Percentiles rank a stretch among this genome's conserved stretches.
Conservation (phyloP, 2,797 vertebrate genomes). For the Rhinoraja longicauda region DNA sequence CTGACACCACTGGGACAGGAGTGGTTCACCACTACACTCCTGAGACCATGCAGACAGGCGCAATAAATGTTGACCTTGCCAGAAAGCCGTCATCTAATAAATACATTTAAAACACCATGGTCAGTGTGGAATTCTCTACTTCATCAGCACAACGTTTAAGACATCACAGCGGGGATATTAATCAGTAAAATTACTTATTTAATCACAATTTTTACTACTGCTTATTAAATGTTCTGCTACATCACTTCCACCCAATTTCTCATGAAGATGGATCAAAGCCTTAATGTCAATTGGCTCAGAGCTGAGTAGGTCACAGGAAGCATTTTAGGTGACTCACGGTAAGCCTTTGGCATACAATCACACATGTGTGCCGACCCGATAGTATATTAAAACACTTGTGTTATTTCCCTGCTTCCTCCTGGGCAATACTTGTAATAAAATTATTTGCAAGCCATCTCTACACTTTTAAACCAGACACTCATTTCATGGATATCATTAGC, state of each 20-base stretch:
- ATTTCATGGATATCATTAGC: not conserved
- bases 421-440: not conserved
- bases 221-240: not conserved
- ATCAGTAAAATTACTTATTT: not conserved
- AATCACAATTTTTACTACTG: not conserved
- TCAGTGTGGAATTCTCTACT: too few species aligned
- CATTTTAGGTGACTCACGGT: not conserved
- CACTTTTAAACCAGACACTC: not conserved
- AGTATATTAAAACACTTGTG: not conserved
- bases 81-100: too few species aligned
- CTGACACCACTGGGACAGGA: too few species aligned
- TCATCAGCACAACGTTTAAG: too few species aligned
- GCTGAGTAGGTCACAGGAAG: not conserved
- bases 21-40: too few species aligned
- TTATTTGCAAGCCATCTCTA: not conserved
- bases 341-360: not conserved
- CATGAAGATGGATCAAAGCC: not conserved
- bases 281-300: not conserved
- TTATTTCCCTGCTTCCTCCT: not conserved
- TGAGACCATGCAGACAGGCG: too few species aligned
- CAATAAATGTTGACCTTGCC: too few species aligned
- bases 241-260: not conserved
- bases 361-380: not conserved
- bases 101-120: too few species aligned
- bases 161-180: not conserved